Evolutionary conservation across 2,888 invertebrate species (phyloP).

Genomic region (Andrena hattorfiana): DNA sequence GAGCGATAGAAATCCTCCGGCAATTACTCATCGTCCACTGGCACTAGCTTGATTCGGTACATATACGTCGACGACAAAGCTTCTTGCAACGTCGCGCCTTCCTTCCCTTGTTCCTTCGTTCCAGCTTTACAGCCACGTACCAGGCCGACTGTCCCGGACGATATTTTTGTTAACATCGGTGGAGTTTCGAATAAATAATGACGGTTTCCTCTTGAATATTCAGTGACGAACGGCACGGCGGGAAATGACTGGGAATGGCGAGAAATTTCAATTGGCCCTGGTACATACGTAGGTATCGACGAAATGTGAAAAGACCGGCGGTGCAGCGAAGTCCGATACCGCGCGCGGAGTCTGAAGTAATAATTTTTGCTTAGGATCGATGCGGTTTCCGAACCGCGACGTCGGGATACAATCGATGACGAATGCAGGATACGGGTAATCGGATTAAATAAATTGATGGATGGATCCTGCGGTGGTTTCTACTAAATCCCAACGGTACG

Average conservation of each 20-base stretch:
- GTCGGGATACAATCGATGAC: slow-evolving; percentile 73
- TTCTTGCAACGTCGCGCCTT: neutral
- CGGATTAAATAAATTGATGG: slow-evolving; percentile 82
- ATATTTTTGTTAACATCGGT: no score
- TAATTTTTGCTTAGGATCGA: slow-evolving; percentile 56
- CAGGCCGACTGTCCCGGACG: neutral
- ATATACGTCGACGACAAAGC: neutral
- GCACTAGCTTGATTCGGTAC: slow-evolving; percentile 5
- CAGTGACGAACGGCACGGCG: neutral
- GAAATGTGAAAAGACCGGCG: neutral
- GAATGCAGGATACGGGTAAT: slow-evolving; percentile 79
- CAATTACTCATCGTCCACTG: slow-evolving; percentile 38
- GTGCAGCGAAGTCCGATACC: neutral
- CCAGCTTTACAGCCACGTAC: no score
- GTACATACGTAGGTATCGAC: no score
- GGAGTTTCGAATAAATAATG: neutral
- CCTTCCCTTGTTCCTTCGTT: no score
- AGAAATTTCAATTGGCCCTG: neutral
- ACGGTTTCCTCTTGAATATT: neutral
- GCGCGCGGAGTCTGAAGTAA: slow-evolving; percentile 16
- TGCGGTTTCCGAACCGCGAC: slow-evolving; percentile 49
- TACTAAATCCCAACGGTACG: slow-evolving; percentile 70
- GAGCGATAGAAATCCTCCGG: slow-evolving; percentile 16
- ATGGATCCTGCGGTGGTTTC: slow-evolving; percentile 75
- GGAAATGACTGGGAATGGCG: neutral